Evolutionary conservation across 30 jellyfish, hydroid and myxozoan species (phyloP), one percentile per base, ranked within the genome.

Genomic region (Aurelia sp.): DNA sequence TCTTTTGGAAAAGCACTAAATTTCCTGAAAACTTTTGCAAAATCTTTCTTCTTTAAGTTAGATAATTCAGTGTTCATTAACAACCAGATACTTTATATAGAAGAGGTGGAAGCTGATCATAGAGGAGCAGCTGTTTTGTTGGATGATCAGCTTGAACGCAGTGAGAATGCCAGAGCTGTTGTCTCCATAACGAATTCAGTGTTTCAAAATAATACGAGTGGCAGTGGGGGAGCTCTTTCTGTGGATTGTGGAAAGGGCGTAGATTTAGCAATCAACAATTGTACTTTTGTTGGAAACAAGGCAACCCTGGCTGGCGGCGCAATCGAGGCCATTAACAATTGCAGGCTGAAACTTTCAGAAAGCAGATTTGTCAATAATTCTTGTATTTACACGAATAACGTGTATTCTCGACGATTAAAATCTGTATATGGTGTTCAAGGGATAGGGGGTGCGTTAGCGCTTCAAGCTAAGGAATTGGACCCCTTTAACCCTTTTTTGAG

Each of bases 301-400:
- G 71, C 85, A 11, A 22, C 58, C 7, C 31, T 22, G 4, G 31
- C 60, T n/a, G 85, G 85, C 13, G 85, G 85, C 8, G 85, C 85
- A 13, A 18, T 73, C 23, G 13, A 35, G 11, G 30, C 58, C 7
- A 13, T 55, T 1, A 71, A 55, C 9, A 6, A 57, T 21, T 52
- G 72, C 33, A 53, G 58, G 20, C 22, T 73, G 4, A 52, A 57
- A n/a, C 21, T 73, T 3, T 9, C 30, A 22, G 11, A 13, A n/a
- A 50, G 85, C 13, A 16, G 8, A 19, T 53, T 73, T 52, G 12
- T 73, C 61, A 73, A 52, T 11, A 73, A 73, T 53, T 30, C 31
- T 12, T 50, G 85, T 19, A 15, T 23, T 40, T 17, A 37, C 21
- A 33, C 35, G 16, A 37, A 50, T 41, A 15, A 15, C 15, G 53